phyloP scores from a whole-genome alignment of 2,888 invertebrate genomes.

The Miltochrista miniata region DNA sequence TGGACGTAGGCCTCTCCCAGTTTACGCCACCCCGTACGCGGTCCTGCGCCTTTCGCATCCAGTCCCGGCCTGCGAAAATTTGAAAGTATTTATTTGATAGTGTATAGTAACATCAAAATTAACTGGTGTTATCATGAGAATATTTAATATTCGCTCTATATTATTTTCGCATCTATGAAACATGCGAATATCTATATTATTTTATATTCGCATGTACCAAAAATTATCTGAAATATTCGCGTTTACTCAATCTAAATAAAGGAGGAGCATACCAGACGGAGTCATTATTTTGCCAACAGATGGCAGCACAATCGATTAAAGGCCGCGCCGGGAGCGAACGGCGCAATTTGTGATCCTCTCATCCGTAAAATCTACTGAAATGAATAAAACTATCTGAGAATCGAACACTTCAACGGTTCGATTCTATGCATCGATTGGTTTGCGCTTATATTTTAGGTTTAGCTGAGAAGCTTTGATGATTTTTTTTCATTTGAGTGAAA shows the following conservation, averaged over 20 bases:
- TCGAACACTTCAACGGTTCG: slow-evolving; percentile 60
- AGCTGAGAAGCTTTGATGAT: neutral
- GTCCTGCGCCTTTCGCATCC: too few species aligned
- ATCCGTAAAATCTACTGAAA: slow-evolving; percentile 80
- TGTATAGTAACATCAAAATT: too few species aligned
- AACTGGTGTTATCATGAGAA: too few species aligned
- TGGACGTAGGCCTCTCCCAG: too few species aligned
- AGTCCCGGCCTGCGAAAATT: too few species aligned
- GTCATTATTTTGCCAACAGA: slow-evolving; percentile 81
- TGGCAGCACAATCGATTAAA: slow-evolving; percentile 80
- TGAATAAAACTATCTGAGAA: slow-evolving; percentile 79
- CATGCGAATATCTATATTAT: too few species aligned
- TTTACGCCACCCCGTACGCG: too few species aligned
- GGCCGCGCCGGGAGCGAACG: slow-evolving; percentile 62
- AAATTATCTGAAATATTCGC: slow-evolving; percentile 24
- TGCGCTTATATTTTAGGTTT: slow-evolving; percentile 22
- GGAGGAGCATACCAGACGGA: slow-evolving; percentile 73
- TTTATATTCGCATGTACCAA: neutral
- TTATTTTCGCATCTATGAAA: too few species aligned
- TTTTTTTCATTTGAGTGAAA: neutral
- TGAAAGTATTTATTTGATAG: too few species aligned
- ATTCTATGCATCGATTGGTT: slow-evolving; percentile 46
- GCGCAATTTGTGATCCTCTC: slow-evolving; percentile 76
- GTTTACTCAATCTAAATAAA: slow-evolving; percentile 57
- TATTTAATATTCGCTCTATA: too few species aligned